Evolutionary conservation across 1,140 invertebrate species (phyloP).

Genomic region (Zaprionus gabonicus): DNA sequence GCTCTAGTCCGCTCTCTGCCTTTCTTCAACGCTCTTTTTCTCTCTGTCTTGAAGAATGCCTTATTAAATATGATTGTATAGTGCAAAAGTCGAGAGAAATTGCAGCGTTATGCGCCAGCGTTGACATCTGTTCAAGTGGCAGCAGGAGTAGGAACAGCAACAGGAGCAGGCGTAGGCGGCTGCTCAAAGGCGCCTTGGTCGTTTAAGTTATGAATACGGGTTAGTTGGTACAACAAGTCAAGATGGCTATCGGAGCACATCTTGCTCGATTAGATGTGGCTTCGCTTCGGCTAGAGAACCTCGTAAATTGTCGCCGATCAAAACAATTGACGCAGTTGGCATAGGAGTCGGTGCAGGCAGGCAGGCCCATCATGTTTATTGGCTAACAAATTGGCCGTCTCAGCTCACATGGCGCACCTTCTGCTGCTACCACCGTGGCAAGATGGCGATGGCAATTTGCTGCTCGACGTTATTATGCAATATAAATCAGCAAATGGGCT

Average conservation of each 20-base stretch:
- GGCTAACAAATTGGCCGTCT: conserved; percentile 62
- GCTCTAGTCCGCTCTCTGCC: not conserved
- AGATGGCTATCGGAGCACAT: conserved; percentile 51
- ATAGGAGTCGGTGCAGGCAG: conserved; percentile 44
- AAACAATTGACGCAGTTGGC: conserved; percentile 62
- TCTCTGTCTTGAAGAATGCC: conserved; percentile 43
- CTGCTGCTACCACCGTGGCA: conserved; percentile 6
- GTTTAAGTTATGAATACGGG: conserved; percentile 62
- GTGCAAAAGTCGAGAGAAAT: conserved; percentile 57
- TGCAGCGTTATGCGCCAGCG: conserved; percentile 56
- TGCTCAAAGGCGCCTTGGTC: conserved; percentile 27
- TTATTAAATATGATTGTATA: conserved; percentile 82
- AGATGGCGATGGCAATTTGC: conserved; percentile 54
- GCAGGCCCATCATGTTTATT: conserved; percentile 65
- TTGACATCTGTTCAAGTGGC: conserved; percentile 79
- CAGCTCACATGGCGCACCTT: conserved; percentile 31
- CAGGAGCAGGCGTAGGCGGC: conserved; percentile 23
- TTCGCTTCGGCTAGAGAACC: conserved; percentile 5
- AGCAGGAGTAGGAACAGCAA: conserved; percentile 16
- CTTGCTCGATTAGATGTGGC: conserved; percentile 65
- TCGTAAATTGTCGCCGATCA: conserved; percentile 75
- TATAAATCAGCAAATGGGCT: conserved; percentile 81
- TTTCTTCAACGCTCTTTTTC: not conserved
- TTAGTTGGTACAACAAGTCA: conserved; percentile 57
- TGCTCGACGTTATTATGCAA: conserved; percentile 75